Evolutionary conservation across 2,113 vertebrate genomes (phyloP).

Genomic region (Empidonax alnorum): DNA sequence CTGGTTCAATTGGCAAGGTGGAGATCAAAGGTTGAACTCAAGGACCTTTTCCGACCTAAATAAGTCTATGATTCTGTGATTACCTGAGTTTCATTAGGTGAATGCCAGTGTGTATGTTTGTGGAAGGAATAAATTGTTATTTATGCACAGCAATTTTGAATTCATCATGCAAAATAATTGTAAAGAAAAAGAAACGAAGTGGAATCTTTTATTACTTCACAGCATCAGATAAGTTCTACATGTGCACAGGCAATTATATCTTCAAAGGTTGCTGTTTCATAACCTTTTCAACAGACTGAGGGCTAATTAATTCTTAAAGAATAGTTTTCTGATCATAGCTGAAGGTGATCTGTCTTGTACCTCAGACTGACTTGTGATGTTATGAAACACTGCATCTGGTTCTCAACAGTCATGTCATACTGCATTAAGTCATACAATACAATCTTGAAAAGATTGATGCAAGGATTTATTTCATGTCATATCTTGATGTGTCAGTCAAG

Average conservation of each 20-base stretch:
- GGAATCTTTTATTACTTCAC: not conserved
- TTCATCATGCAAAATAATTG: not conserved
- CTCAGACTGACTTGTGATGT: not conserved
- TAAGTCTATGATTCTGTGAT: not conserved
- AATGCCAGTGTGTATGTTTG: not conserved
- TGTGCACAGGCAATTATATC: not conserved
- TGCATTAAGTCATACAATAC: not conserved
- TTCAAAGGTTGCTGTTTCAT: not conserved
- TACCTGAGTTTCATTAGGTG: not conserved
- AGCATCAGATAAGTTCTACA: not conserved
- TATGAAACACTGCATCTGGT: not conserved
- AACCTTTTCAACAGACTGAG: not conserved
- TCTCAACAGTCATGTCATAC: not conserved
- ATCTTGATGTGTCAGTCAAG: not conserved
- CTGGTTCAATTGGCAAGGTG: too few species aligned
- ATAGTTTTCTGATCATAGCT: not conserved
- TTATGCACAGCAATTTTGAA: not conserved
- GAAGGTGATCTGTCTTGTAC: not conserved
- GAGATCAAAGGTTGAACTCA: accelerated
- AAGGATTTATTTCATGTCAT: not conserved
- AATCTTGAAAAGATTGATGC: not conserved
- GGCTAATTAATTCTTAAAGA: not conserved
- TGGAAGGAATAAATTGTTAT: not conserved
- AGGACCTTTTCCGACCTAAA: not conserved
- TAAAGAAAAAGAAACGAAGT: not conserved